Evolutionary conservation across 2,888 invertebrate species (phyloP), one percentile per base, ranked within the genome.

Genomic region (Orthosia incerta): DNA sequence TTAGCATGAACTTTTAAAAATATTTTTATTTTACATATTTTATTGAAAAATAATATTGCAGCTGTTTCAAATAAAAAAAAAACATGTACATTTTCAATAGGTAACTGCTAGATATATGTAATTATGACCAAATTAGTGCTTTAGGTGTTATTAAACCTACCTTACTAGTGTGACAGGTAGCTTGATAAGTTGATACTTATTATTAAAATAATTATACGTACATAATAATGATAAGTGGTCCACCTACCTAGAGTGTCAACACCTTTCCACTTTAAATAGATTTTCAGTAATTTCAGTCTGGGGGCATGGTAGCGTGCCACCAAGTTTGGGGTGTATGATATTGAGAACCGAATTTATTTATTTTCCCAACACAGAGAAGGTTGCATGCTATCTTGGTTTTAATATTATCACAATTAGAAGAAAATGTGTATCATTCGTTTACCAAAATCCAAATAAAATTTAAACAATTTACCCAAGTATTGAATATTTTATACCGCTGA

Each of bases 121-220:
- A 48, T 50, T 65, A 66, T 20, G 15, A 20, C 26, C 15, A 65
- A 65, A 76, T 56, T 39, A 16, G 3, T n/a, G 16, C 2, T 7
- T n/a, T n/a, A 46, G 15, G 15, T 20, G 55, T 63, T 18, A 55
- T 72, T 63, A 53, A 26, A 12, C 15, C 5, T 62, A 5, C 20
- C 7, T 65, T 20, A 73, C 50, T 50, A 50, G 18, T 13, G 9
- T 0, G 23, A 48, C 4, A 20, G 0, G 51, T 26, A 26, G 18
- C 20, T 55, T 12, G 18, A n/a, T n/a, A n/a, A n/a, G n/a, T n/a
- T n/a, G n/a, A 20, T 15, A 64, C n/a, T 4, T 55, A 76, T 45
- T 59, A 46, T 39, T 56, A 26, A 9, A 16, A 39, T 53, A 75
- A 55, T 72, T 26, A 61, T 5, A 31, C 16, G n/a, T n/a, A 5